A percentile compares a stretch with the other conserved stretches of the same genome.
Conservation (phyloP, 2,797 vertebrate species). For the Otolemur crassicaudatus region DNA sequence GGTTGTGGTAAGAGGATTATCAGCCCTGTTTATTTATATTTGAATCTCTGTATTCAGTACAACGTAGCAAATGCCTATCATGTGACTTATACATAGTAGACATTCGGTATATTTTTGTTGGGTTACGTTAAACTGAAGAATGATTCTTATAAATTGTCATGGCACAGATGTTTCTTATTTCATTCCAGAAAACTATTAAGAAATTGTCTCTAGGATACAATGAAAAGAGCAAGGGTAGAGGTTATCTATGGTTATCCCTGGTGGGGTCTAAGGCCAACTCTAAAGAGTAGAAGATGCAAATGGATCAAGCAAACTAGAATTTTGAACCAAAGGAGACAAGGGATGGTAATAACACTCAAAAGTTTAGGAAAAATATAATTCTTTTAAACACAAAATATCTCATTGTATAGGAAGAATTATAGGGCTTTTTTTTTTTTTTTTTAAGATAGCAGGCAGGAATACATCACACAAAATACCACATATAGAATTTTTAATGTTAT, state of each 20-base stretch:
- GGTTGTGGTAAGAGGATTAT: not conserved
- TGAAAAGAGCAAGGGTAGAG: not conserved
- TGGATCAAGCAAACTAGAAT: not conserved
- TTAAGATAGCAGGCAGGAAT: not conserved
- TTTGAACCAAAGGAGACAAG: not conserved
- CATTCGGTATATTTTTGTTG: not conserved
- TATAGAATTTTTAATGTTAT: not conserved
- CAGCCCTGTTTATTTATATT: not conserved
- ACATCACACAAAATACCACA: constrained; percentile 19
- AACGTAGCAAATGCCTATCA: not conserved
- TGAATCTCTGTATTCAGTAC: not conserved
- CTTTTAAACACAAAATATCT: constrained; percentile 30
- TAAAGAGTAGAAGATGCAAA: not conserved
- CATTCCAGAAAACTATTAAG: not conserved
- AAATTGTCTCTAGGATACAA: not conserved
- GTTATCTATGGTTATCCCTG: not conserved
- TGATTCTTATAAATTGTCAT: not conserved
- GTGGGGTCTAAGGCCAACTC: not conserved
- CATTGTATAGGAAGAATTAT: not conserved
- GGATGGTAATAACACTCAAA: not conserved
- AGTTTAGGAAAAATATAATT: not conserved
- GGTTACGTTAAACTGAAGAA: not conserved
- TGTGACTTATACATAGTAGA: not conserved
- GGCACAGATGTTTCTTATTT: constrained; percentile 3
- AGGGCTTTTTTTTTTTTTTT: not conserved